These are phyloP conservation scores for Piezodorus guildinii DNA, from an alignment of 1,140 invertebrate species.

Conservation along the genomic window DNA sequence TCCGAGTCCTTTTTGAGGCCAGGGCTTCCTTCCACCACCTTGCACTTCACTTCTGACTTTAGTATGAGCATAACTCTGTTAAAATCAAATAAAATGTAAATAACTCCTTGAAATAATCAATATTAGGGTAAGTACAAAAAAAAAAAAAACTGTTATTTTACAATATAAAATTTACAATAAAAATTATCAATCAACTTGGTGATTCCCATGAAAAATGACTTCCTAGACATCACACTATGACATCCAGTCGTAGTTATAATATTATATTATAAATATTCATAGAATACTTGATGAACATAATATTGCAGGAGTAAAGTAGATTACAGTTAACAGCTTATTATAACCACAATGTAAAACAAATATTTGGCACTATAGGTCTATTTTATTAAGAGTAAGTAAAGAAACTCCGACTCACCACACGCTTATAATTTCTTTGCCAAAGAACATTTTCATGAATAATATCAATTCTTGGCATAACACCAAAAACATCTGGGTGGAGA, in stretches of 20 bases:
- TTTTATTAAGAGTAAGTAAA: slow-evolving; percentile 5
- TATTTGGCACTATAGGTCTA: too few relatives aligned
- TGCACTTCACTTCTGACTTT: slow-evolving; percentile 69
- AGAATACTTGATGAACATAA: too few relatives aligned
- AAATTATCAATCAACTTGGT: too few relatives aligned
- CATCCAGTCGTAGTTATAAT: too few relatives aligned
- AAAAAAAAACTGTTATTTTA: too few relatives aligned
- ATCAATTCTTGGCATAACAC: slow-evolving; percentile 70
- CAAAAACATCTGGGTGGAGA: slow-evolving; percentile 82
- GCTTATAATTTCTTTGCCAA: slow-evolving; percentile 80
- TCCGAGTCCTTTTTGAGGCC: slow-evolving; percentile 90
- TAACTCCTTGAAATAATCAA: not conserved
- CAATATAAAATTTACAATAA: too few relatives aligned
- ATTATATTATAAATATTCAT: too few relatives aligned
- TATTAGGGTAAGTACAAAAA: not conserved
- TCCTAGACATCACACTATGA: too few relatives aligned
- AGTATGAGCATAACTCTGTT: slow-evolving; percentile 52
- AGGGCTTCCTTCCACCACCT: slow-evolving; percentile 82
- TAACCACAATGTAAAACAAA: too few relatives aligned
- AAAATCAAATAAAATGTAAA: slow-evolving; percentile 25
- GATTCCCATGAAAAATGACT: too few relatives aligned
- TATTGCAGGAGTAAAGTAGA: too few relatives aligned
- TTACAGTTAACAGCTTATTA: too few relatives aligned
- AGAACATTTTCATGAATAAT: slow-evolving; percentile 73
- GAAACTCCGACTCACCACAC: slow-evolving; percentile 46